Conservation (phyloP, 2,797 vertebrate genomes). For the Enteromius trimaculatus region DNA sequence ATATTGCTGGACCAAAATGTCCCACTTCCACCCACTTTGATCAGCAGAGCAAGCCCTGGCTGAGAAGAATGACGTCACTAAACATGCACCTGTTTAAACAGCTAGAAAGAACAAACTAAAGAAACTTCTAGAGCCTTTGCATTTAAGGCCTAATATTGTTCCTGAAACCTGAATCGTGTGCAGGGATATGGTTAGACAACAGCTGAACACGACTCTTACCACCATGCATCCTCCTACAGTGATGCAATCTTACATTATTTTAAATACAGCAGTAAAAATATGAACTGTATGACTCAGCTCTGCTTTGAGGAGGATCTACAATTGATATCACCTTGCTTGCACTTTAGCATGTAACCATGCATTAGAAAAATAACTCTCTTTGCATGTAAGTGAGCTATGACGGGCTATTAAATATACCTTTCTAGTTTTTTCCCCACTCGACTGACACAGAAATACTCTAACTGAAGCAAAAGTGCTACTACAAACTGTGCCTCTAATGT, state of each 20-base stretch:
- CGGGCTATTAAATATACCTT: neutral
- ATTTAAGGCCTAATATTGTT: neutral
- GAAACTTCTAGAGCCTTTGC: neutral
- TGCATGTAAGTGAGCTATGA: neutral
- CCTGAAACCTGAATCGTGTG: neutral
- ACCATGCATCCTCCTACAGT: neutral
- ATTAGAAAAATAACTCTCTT: neutral
- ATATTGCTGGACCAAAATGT: constrained; percentile 21
- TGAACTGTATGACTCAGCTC: neutral
- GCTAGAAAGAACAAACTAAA: neutral
- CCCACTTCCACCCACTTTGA: neutral
- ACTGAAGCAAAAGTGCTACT: neutral
- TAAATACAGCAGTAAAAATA: neutral
- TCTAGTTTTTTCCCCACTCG: neutral
- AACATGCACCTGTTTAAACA: neutral
- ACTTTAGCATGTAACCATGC: neutral
- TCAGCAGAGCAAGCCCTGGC: neutral
- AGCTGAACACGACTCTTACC: neutral
- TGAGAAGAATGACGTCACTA: neutral
- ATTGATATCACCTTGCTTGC: neutral
- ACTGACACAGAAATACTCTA: neutral
- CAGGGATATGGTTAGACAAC: neutral
- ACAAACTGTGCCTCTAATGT: neutral
- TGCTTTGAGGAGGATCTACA: neutral
- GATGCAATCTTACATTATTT: neutral